Percentiles rank a stretch among this genome's conserved stretches.
phyloP scores from a whole-genome alignment of 2,888 invertebrate species.

The Tetranychus truncatus region DNA sequence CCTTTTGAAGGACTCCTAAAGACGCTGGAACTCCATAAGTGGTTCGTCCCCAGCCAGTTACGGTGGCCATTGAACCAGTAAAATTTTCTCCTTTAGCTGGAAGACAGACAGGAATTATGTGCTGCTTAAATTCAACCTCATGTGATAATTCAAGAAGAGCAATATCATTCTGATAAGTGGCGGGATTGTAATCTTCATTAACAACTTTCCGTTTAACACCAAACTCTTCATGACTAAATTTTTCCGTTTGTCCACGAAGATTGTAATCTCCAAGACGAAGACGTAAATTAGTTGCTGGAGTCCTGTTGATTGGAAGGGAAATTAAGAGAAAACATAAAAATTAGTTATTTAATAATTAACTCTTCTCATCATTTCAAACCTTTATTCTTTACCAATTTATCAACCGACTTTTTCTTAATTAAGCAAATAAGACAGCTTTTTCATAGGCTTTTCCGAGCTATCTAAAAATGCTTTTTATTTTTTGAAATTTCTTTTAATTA shows the following conservation, averaged over 20 bases:
- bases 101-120: conserved; percentile 75
- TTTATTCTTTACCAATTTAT: neutral
- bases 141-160: conserved; percentile 45
- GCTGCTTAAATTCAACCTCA: conserved; percentile 68
- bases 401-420: too few species aligned
- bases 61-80: conserved; percentile 70
- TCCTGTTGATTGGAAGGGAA: conserved; percentile 38
- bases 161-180: conserved; percentile 76
- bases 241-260: conserved; percentile 57
- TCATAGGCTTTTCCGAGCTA: too few species aligned
- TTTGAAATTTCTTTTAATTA: too few species aligned
- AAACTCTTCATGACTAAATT: conserved; percentile 66
- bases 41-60: conserved; percentile 76
- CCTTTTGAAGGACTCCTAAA: conserved; percentile 52
- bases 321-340: neutral
- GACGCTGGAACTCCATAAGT: conserved; percentile 44
- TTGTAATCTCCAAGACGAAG: conserved; percentile 84
- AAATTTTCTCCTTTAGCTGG: conserved; percentile 56
- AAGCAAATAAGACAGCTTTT: too few species aligned
- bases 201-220: conserved; percentile 68
- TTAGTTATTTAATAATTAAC: neutral
- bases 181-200: conserved; percentile 53
- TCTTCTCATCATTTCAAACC: neutral
- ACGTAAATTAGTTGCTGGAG: conserved; percentile 66
- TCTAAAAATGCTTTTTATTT: too few species aligned